Evolutionary conservation across 2,113 vertebrate genomes (phyloP), one percentile per base, ranked within the genome.

Genomic region (Mirza zaza): DNA sequence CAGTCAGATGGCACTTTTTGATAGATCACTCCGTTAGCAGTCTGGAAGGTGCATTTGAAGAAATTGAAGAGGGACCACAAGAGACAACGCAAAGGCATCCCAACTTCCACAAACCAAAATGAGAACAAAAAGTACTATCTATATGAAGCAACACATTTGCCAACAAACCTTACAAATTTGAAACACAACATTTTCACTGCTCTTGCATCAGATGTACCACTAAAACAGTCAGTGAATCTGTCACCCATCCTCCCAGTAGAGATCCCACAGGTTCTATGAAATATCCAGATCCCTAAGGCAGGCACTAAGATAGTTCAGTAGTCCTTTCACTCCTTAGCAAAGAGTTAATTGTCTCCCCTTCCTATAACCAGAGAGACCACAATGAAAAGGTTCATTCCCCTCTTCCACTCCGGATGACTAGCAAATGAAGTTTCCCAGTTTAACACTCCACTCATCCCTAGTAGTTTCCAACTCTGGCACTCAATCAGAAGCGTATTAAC

Each of bases 381-480:
- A 32, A 45, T 4, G 52, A 87, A 6, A 68, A 93, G 50, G n/a
- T 65, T 89, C 92, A 48, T 45, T 77, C 57, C 29, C 45, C 21
- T 91, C 34, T 45, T 67, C 57, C 39, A 36, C 27, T 42, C 15
- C 36, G 7, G n/a, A 81, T 10, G 12, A 50, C 8, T 0, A 73
- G 59, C 76, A 88, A 83, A 79, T 61, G 84, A 70, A 32, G 75
- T 59, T 90, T 86, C 39, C 34, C 23, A 10, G 45, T 76, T 87
- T 42, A 65, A 87, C 83, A 87, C 95, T 61, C n/a, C 77, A 36
- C 71, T 95, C 65, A n/a, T 86, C 77, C 82, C 79, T n/a, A 52
- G 87, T 6, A 70, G 68, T 92, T 36, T 57, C 77, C 71, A 95
- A 82, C 71, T 81, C 89, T 68, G 90, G 67, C 96, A 97, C 85